These are phyloP conservation scores for Choristoneura fumiferana DNA, from an alignment of 1,140 invertebrate genomes.

Conservation along the genomic window DNA sequence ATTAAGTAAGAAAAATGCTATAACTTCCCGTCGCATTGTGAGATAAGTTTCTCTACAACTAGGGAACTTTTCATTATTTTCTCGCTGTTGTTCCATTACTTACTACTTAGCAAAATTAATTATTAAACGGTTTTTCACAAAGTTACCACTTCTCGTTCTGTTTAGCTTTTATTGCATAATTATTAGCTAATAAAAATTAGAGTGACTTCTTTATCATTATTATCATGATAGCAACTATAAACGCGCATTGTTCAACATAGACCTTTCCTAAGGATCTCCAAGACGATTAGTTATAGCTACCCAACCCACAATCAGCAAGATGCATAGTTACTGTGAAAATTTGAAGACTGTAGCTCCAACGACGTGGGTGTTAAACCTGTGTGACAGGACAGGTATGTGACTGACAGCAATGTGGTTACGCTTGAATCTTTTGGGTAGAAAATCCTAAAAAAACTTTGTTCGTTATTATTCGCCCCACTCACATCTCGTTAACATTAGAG, in stretches of 20 bases:
- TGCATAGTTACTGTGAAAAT: neutral
- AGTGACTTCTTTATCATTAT: no score
- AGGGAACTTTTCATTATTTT: conserved; percentile 15
- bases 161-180: conserved; percentile 2
- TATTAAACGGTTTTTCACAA: conserved; percentile 14
- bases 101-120: conserved; percentile 17
- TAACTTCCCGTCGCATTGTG: conserved; percentile 16
- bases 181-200: neutral
- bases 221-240: no score
- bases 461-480: no score
- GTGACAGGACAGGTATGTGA: no score
- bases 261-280: no score
- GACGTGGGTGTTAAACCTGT: no score
- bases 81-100: conserved; percentile 17
- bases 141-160: neutral
- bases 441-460: no score
- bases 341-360: no score
- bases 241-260: no score
- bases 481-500: no score
- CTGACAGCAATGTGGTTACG: no score
- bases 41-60: conserved; percentile 15
- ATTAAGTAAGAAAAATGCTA: conserved; percentile 19
- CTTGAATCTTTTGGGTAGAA: no score
- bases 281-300: neutral
- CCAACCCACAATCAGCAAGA: neutral